A percentile compares a stretch with the other conserved stretches of the same genome.
phyloP scores from a whole-genome alignment of 2,888 invertebrate genomes.

The Calameuta filiformis region DNA sequence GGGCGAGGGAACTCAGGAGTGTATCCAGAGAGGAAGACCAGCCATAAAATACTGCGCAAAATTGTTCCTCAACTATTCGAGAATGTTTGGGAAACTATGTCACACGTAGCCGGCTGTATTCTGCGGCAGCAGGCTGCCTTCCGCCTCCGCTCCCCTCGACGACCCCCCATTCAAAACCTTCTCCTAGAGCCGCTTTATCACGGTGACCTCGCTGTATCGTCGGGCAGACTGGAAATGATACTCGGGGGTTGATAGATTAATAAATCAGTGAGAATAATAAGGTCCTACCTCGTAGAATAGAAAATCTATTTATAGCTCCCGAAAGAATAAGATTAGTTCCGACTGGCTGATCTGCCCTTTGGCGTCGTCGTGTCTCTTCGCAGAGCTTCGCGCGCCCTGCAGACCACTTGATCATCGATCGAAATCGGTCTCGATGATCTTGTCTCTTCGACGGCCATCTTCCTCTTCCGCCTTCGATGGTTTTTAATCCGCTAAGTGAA shows the following conservation, averaged over 20 bases:
- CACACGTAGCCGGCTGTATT: slow-evolving; percentile 16
- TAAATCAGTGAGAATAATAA: no score
- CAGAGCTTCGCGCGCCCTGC: slow-evolving; percentile 16
- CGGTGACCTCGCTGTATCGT: no score
- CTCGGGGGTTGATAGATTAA: no score
- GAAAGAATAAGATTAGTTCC: no score
- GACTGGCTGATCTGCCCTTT: no score
- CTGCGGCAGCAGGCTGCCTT: neutral
- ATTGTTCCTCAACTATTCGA: slow-evolving; percentile 55
- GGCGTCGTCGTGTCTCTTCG: neutral
- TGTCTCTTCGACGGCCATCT: no score
- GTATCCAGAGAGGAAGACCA: slow-evolving; percentile 13
- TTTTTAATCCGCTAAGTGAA: slow-evolving; percentile 31
- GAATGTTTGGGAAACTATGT: slow-evolving; percentile 52
- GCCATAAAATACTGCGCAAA: slow-evolving; percentile 44
- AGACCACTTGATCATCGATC: slow-evolving; percentile 5
- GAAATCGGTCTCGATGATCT: no score
- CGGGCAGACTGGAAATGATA: no score
- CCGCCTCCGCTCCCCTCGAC: neutral
- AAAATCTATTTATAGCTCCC: no score
- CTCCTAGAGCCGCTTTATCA: no score
- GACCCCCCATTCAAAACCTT: no score
- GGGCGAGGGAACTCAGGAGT: slow-evolving; percentile 12
- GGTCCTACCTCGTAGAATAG: no score
- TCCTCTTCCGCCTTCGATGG: neutral